Conservation (phyloP, 2,888 invertebrate species). For the Byasa hedistus region DNA sequence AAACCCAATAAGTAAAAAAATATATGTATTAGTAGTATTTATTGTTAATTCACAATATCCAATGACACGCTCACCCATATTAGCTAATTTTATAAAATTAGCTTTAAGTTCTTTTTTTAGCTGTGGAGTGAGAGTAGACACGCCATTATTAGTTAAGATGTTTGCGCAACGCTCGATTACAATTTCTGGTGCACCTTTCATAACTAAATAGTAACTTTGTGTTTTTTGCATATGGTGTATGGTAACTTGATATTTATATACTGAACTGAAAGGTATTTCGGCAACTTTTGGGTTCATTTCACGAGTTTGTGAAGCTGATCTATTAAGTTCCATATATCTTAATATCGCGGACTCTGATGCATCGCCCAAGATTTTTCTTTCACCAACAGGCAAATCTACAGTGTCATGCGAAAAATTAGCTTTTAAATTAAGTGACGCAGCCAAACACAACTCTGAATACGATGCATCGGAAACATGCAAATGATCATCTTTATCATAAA, state of each 20-base stretch:
- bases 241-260: constrained; percentile 86
- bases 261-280: constrained; percentile 86
- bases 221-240: constrained; percentile 81
- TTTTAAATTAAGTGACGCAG: constrained; percentile 85
- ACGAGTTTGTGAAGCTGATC: constrained; percentile 77
- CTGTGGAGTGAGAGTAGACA: constrained; percentile 63
- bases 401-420: constrained; percentile 83
- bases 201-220: constrained; percentile 80
- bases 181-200: constrained; percentile 89
- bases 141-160: constrained; percentile 78
- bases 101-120: constrained; percentile 79
- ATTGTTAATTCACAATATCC: constrained; percentile 85
- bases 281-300: constrained; percentile 77
- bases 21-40: too few relatives aligned
- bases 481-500: constrained; percentile 81
- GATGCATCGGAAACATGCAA: constrained; percentile 58
- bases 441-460: constrained; percentile 58
- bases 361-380: constrained; percentile 82
- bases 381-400: constrained; percentile 61
- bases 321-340: constrained; percentile 82
- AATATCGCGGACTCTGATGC: constrained; percentile 86
- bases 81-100: constrained; percentile 88
- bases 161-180: constrained; percentile 82
- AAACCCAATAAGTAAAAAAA: too few relatives aligned
- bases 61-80: constrained; percentile 91